Percentiles rank a stretch among this genome's conserved stretches.
Conservation (phyloP, 1,140 invertebrate species). For the Trigoniulus corallinus region DNA sequence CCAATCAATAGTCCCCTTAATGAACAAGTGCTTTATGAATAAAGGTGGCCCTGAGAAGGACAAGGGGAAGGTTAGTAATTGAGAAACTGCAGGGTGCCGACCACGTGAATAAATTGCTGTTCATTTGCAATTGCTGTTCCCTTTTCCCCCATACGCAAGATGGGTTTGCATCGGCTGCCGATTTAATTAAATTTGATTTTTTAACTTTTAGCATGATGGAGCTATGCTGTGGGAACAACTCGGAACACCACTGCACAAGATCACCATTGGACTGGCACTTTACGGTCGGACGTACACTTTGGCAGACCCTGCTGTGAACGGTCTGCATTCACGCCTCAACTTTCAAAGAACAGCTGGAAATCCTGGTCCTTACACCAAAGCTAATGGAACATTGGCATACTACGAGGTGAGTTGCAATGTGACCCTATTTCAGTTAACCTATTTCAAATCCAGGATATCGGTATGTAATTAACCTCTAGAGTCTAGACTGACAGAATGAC, state of each 20-base stretch:
- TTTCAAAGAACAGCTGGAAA: constrained; percentile 54
- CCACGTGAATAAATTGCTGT: no score
- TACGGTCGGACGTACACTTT: constrained; percentile 69
- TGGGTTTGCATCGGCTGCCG: not conserved
- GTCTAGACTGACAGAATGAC: no score
- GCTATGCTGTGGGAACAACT: constrained; percentile 64
- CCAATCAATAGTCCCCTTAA: no score
- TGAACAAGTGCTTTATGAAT: no score
- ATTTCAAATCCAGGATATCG: no score
- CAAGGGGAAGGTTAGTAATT: no score
- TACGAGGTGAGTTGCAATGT: constrained; percentile 55
- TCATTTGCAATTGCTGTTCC: no score
- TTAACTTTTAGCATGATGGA: constrained; percentile 50
- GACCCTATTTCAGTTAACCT: no score
- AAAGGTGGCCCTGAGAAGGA: no score
- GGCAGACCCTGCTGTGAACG: constrained; percentile 45
- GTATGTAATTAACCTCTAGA: no score
- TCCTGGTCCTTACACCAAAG: constrained; percentile 74
- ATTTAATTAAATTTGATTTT: not conserved
- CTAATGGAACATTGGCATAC: constrained; percentile 81
- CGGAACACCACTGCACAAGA: constrained; percentile 68
- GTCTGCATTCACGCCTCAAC: constrained; percentile 55
- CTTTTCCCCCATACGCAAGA: no score
- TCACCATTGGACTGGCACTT: constrained; percentile 71
- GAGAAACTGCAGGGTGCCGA: no score